phyloP scores from a whole-genome alignment of 2,113 vertebrate species.

The Lophius piscatorius region DNA sequence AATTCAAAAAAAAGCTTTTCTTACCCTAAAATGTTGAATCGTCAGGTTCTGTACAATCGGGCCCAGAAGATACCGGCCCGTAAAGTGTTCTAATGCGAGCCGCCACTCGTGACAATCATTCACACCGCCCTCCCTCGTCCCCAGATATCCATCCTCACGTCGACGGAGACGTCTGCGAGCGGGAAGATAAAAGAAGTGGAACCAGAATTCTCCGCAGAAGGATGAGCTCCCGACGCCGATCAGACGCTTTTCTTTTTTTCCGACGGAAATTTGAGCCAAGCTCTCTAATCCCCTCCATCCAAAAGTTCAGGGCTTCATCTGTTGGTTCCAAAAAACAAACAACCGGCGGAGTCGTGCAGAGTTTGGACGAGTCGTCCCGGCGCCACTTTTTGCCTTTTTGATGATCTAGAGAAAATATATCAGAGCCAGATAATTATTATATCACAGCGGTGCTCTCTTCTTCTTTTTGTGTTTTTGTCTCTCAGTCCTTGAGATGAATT shows the following conservation, averaged over 20 bases:
- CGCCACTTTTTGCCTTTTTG: slow-evolving; percentile 18
- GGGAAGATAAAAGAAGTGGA: slow-evolving; percentile 69
- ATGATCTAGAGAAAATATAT: slow-evolving; percentile 34
- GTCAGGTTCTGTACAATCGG: no score
- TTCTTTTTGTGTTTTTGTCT: neutral
- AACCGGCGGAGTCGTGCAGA: slow-evolving; percentile 23
- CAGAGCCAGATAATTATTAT: neutral
- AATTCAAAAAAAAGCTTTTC: no score
- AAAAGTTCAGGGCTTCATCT: slow-evolving; percentile 40
- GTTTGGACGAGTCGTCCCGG: slow-evolving; percentile 15
- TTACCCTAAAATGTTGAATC: no score
- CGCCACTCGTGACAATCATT: no score
- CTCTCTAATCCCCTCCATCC: slow-evolving; percentile 61
- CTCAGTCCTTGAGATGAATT: neutral
- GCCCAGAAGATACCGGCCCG: no score
- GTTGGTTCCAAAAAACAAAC: slow-evolving; percentile 42
- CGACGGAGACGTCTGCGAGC: slow-evolving; percentile 65
- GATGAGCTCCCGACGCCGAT: slow-evolving; percentile 66
- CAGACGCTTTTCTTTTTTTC: slow-evolving; percentile 57
- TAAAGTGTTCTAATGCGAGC: no score
- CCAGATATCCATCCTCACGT: slow-evolving; percentile 62
- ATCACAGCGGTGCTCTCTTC: neutral
- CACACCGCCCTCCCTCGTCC: no score
- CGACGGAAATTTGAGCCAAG: slow-evolving; percentile 58
- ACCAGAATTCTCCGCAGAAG: slow-evolving; percentile 67